These are phyloP conservation scores for Conchocele bisecta DNA, from an alignment of 2,888 invertebrate genomes.

Conservation along the genomic window DNA sequence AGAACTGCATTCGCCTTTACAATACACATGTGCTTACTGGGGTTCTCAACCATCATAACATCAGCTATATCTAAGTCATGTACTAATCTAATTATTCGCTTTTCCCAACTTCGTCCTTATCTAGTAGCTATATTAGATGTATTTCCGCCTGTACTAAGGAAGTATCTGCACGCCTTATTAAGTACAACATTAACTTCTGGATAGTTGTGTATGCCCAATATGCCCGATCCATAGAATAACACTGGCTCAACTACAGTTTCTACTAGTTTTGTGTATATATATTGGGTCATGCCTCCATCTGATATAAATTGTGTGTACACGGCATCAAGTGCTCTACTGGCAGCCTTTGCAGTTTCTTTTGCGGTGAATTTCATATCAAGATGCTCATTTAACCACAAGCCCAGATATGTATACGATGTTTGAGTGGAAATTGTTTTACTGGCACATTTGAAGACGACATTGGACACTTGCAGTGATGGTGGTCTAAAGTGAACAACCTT, in stretches of 20 bases:
- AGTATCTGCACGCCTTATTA: background rate
- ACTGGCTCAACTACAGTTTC: constrained; percentile 10
- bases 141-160: no score
- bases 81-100: no score
- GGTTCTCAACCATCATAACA: no score
- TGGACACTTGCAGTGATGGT: background rate
- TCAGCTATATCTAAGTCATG: no score
- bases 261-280: constrained; percentile 6
- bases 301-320: constrained; percentile 1
- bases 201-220: background rate
- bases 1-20: no score
- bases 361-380: constrained; percentile 13
- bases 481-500: constrained; percentile 30
- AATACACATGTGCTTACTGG: no score
- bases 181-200: background rate
- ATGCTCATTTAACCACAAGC: constrained; percentile 10
- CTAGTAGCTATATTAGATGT: no score
- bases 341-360: constrained; percentile 18
- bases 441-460: constrained; percentile 14
- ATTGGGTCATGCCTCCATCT: constrained; percentile 1
- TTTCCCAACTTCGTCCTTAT: no score
- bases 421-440: background rate
- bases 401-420: constrained; percentile 10
- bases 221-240: constrained; percentile 7
- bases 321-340: constrained; percentile 20